Evolutionary conservation across 2,113 vertebrate genomes (phyloP), one percentile per base, ranked within the genome.

Genomic region (Tringa solitaria): DNA sequence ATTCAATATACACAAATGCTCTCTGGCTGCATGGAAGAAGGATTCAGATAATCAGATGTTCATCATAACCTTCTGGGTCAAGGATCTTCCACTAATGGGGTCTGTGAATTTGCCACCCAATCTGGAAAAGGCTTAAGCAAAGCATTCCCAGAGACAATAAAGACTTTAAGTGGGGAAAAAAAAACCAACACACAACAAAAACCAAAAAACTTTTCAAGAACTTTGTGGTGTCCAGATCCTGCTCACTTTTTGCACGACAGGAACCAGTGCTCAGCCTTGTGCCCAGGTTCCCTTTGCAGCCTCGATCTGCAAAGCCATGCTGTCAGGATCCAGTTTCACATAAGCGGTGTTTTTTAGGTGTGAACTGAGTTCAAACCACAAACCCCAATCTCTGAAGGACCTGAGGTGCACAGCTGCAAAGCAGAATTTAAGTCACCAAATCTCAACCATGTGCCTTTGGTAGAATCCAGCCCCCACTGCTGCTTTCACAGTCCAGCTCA

Each of bases 291-390:
- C 48, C 68, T 43, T 28, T 33, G 18, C 51, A 64, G 7, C 9
- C 78, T 41, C 3, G 0, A 1, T 15, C 27, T 57, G 12, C 46
- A 81, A 65, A 59, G 22, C 22, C 0, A 0, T 10, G 6, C 28
- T 12, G 7, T 3, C 41, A 50, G 61, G 53, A 85, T n/a, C 24
- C 21, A 0, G 1, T 39, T 83, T 28, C 20, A 30, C 9, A 8
- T 7, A 57, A 50, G 7, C 6, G 3, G 7, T 30, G 41, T 3
- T 13, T 48, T 59, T 64, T 12, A 43, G 68, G n/a, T 24, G 48
- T 37, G 6, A 95, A 39, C n/a, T 8, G 35, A 65, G 32, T 60
- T 69, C 56, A 67, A 22, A 70, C 23, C 76, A 54, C 68, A 84
- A 84, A 24, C 41, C 22, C 22, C 2, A 1, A 8, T 1, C 63